Conservation (phyloP, 2,113 vertebrate species). For the Meriones unguiculatus region DNA sequence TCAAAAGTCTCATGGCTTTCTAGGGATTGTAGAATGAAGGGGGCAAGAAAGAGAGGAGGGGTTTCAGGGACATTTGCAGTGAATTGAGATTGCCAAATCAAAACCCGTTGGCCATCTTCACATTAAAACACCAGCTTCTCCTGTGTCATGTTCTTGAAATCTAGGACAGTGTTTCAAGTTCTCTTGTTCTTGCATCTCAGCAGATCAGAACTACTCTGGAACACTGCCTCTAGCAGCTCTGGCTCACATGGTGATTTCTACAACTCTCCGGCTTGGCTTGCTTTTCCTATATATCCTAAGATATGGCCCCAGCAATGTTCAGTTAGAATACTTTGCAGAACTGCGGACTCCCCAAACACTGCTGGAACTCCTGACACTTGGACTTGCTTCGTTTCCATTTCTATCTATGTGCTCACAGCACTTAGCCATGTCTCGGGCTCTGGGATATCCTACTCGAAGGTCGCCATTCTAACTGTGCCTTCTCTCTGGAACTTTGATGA, state of each 20-base stretch:
- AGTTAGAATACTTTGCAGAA: not conserved
- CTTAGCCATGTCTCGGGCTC: not conserved
- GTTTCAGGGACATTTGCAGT: not conserved
- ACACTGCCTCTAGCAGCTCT: rapidly evolving
- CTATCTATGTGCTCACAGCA: not conserved
- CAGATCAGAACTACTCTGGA: not conserved
- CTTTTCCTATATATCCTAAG: not conserved
- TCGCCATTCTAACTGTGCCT: not conserved
- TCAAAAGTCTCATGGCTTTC: not conserved
- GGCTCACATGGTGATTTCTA: not conserved
- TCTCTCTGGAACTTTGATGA: not conserved
- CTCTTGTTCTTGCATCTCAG: not conserved
- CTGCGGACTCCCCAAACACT: not conserved
- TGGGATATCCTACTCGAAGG: not conserved
- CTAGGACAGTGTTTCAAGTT: not conserved
- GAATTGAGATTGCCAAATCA: not conserved
- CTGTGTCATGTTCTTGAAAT: not conserved
- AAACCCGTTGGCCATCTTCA: not conserved
- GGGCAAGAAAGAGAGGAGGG: not conserved
- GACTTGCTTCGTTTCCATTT: not conserved
- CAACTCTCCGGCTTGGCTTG: not conserved
- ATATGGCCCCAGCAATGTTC: not conserved
- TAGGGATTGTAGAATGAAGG: not conserved
- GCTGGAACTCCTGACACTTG: not conserved
- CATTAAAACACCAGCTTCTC: not conserved